phyloP scores from a whole-genome alignment of 2,113 vertebrate genomes.

The Apteryx owenii region DNA sequence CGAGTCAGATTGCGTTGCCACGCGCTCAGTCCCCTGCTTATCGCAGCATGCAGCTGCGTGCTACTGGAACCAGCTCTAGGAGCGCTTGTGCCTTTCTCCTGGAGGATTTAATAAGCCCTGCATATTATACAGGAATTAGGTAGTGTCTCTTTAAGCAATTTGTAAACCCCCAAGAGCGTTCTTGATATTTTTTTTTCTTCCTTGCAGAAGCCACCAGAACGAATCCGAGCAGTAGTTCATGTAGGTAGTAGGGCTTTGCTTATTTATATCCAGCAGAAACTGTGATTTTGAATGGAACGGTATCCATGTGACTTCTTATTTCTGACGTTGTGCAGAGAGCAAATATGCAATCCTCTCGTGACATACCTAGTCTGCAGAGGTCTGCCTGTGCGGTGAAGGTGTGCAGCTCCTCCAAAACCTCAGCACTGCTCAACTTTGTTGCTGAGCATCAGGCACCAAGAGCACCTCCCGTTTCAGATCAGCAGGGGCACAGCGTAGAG shows the following conservation, averaged over 20 bases:
- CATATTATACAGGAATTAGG: slow-evolving; percentile 26
- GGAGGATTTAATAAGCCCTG: slow-evolving; percentile 52
- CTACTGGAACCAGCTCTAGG: slow-evolving; percentile 35
- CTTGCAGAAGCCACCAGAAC: slow-evolving; percentile 15
- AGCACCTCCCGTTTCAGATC: background rate
- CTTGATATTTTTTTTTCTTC: background rate
- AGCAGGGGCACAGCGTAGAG: background rate
- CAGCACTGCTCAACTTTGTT: background rate
- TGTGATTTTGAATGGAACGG: background rate
- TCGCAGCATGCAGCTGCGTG: slow-evolving; percentile 48
- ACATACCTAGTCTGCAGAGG: background rate
- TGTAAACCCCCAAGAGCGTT: background rate
- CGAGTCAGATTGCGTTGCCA: slow-evolving; percentile 24
- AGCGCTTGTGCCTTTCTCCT: slow-evolving; percentile 33
- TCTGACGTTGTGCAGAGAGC: background rate
- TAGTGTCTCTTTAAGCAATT: slow-evolving; percentile 49
- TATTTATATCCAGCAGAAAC: background rate
- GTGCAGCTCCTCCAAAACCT: background rate
- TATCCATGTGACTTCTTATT: slow-evolving; percentile 4
- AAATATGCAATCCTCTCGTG: background rate
- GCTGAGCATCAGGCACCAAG: background rate
- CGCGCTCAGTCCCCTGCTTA: slow-evolving; percentile 25
- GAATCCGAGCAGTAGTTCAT: accelerated
- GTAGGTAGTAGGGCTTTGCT: background rate
- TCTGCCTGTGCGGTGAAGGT: background rate